Conservation (phyloP, 2,113 vertebrate species). For the Potamarius usumacintae region DNA sequence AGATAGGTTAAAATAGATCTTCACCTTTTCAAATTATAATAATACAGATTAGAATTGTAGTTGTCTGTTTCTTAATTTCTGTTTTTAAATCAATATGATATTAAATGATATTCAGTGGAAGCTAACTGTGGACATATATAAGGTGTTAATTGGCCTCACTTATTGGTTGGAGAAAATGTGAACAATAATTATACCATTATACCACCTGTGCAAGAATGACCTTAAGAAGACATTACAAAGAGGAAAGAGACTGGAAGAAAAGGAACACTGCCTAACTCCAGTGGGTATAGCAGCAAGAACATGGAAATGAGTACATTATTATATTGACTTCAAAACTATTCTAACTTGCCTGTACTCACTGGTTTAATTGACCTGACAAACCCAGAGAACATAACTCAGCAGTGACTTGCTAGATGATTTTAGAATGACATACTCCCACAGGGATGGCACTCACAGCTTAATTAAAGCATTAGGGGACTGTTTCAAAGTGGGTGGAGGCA, state of each 20-base stretch:
- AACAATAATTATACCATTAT: constrained; percentile 62
- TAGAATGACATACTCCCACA: constrained; percentile 64
- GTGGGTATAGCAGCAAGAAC: not conserved
- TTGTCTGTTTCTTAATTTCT: not conserved
- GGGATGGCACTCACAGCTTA: constrained; percentile 78
- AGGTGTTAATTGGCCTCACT: constrained; percentile 28
- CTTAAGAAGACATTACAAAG: constrained; percentile 22
- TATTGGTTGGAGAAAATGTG: constrained; percentile 57
- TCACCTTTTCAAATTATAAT: not conserved
- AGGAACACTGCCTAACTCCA: not conserved
- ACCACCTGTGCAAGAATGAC: constrained; percentile 67
- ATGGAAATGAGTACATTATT: not conserved
- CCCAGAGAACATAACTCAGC: constrained; percentile 66
- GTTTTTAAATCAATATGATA: not conserved
- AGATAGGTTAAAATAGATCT: not conserved
- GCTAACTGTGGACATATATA: not conserved
- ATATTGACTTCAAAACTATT: constrained; percentile 20
- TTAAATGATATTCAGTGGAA: not conserved
- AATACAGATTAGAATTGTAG: not conserved
- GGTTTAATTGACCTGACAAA: constrained; percentile 68
- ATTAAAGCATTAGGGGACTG: constrained; percentile 78
- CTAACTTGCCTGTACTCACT: constrained; percentile 57
- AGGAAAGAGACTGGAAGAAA: not conserved
- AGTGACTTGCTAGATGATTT: constrained; percentile 67
- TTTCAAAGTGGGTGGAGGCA: constrained; percentile 73